Evolutionary conservation across 2,113 vertebrate species (phyloP), one percentile per base, ranked within the genome.

Genomic region (Catharus fuscescens): DNA sequence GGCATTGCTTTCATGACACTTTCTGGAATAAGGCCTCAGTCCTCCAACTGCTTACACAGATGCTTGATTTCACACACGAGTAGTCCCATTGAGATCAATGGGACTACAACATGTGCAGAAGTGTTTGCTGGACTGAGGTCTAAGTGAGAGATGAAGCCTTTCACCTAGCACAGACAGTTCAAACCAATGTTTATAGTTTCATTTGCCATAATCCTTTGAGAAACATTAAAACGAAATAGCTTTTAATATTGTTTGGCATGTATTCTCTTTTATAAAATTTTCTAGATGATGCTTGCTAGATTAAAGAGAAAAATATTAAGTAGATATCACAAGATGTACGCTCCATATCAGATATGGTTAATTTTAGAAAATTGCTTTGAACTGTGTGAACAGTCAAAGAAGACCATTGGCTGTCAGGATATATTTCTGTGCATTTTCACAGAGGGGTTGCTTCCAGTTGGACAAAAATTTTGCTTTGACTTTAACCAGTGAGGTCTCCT

Each of bases 81-180:
- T 77, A 88, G 85, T 93, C 91, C 87, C 81, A 86, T 92, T 80
- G 95, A 97, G 79, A 80, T 94, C 96, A 97, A 92, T 95, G 71
- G 52, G 67, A 54, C 76, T 80, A 21, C 89, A 96, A 92, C 82
- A 93, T 96, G 81, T 95, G 94, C 1, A 7, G 48, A 85, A 94
- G 92, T 91, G 87, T 93, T 97, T 90, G 85, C 90, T 95, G 90
- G 87, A 94, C 74, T 47, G n/a, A n/a, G 67, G 85, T 94, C 66
- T 59, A 95, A 88, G 94, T 95, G 94, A 93, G 85, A 96, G 42
- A 93, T 96, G 94, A 96, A 97, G 94, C 47, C 82, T 95, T 97
- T 97, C 92, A 92, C 96, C 95, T 95, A 97, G 72, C 86, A 80
- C 73, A 95, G 94, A 96, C 92, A 96, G 94, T 95, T 95, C 86